These are phyloP conservation scores for Drosophila neocordata DNA, from an alignment of 1,140 invertebrate species.

Conservation along the genomic window DNA sequence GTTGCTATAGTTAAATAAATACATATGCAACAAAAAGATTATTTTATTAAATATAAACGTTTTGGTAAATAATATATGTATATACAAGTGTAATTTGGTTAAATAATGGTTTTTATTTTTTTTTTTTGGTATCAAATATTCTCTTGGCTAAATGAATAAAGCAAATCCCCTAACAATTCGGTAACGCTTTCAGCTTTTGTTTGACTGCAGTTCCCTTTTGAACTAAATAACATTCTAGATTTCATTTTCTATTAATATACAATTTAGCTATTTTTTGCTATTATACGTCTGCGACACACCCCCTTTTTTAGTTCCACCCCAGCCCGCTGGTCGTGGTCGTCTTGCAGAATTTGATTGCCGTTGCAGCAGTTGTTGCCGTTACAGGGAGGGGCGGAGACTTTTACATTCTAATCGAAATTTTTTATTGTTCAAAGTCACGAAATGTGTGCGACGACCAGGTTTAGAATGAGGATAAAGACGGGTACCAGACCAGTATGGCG, in stretches of 20 bases:
- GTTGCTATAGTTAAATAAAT: too few species aligned
- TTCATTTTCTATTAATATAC: constrained; percentile 79
- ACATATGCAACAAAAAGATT: too few species aligned
- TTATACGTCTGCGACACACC: constrained; percentile 52
- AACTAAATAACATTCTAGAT: constrained; percentile 56
- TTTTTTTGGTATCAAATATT: not conserved
- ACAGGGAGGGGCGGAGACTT: constrained; percentile 40
- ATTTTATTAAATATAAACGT: too few species aligned
- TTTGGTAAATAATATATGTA: too few species aligned
- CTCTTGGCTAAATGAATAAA: not conserved
- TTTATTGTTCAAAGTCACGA: constrained; percentile 77
- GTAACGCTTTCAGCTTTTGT: not conserved
- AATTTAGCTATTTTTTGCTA: constrained; percentile 65
- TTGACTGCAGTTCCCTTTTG: constrained; percentile 23
- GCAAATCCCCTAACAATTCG: constrained; percentile 6
- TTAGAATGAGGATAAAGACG: constrained; percentile 16
- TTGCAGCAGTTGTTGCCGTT: constrained; percentile 41
- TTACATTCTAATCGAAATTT: constrained; percentile 80
- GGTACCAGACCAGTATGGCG: constrained; percentile 18
- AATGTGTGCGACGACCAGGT: constrained; percentile 54
- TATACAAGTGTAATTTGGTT: not conserved
- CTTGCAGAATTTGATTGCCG: constrained; percentile 63
- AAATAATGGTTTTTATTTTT: not conserved
- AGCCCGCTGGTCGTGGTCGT: not conserved
- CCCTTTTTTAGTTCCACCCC: constrained; percentile 3